Percentiles rank a stretch among this genome's conserved stretches.
These are phyloP conservation scores for Microvelia longipes DNA, from an alignment of 1,140 invertebrate genomes.

Conservation along the genomic window DNA sequence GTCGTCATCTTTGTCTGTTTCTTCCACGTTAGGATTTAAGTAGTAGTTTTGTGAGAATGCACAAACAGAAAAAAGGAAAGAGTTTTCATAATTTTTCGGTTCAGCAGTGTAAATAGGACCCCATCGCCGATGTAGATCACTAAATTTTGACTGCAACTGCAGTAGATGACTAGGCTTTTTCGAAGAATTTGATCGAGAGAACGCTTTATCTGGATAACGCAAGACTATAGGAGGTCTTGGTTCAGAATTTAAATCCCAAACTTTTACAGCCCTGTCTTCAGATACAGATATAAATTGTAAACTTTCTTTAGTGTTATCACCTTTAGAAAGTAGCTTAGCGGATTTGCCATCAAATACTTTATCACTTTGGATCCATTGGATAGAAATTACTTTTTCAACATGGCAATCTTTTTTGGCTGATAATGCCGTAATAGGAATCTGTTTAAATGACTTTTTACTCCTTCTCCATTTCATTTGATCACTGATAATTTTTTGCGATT, in stretches of 20 bases:
- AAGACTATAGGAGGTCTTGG: not conserved
- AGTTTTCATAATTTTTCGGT: not conserved
- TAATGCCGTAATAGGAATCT: conserved; percentile 40
- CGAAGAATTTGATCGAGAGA: not conserved
- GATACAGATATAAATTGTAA: not conserved
- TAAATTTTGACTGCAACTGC: not conserved
- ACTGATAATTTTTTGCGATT: conserved; percentile 35
- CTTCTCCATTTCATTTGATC: conserved; percentile 51
- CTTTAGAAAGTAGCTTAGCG: not conserved
- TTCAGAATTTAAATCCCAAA: not conserved
- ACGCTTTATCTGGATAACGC: not conserved
- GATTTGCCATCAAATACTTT: not conserved
- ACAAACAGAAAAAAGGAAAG: not conserved
- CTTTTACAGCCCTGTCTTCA: not conserved
- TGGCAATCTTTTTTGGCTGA: conserved; percentile 45
- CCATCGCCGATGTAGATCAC: not conserved
- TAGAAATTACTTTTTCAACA: conserved; percentile 40
- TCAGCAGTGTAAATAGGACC: not conserved
- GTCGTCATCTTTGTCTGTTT: not conserved
- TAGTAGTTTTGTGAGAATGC: not conserved
- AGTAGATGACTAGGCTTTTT: not conserved
- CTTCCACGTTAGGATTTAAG: not conserved
- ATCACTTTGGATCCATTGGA: conserved; percentile 41
- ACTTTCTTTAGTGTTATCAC: not conserved
- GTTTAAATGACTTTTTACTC: conserved; percentile 35